Percentiles rank a stretch among this genome's conserved stretches.
Evolutionary conservation across 2,888 invertebrate species (phyloP).

Genomic region (Lithophane semibrunnea): DNA sequence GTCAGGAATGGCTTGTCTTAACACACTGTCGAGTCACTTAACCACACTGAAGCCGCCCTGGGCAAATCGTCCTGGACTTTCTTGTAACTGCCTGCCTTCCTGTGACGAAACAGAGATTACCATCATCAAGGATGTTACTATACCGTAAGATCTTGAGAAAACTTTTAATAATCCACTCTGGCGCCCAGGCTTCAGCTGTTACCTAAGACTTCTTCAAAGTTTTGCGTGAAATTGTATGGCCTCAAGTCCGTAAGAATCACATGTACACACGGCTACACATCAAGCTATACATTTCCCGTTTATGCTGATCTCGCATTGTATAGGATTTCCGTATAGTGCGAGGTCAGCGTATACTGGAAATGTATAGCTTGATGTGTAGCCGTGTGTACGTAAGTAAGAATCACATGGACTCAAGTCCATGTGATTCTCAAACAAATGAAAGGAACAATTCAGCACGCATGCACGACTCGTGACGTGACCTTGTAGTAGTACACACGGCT

Average conservation of each 20-base stretch:
- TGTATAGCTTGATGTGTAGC: too few relatives aligned
- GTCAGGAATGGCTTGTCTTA: constrained; percentile 92
- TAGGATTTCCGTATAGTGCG: too few relatives aligned
- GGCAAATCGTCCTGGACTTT: constrained; percentile 91
- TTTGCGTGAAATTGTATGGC: too few relatives aligned
- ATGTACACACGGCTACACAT: too few relatives aligned
- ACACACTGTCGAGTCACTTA: constrained; percentile 90
- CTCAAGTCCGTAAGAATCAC: too few relatives aligned
- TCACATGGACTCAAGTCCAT: too few relatives aligned
- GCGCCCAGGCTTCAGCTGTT: too few relatives aligned
- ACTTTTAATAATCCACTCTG: background rate
- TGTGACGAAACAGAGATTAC: constrained; percentile 93
- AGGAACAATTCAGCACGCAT: background rate
- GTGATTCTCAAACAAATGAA: background rate
- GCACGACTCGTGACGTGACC: background rate
- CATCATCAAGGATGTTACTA: constrained; percentile 90
- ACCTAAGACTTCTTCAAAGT: too few relatives aligned
- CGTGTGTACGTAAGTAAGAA: too few relatives aligned
- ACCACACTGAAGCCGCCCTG: constrained; percentile 92
- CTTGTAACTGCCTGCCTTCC: constrained; percentile 93
- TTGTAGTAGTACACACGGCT: background rate
- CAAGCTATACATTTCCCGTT: too few relatives aligned
- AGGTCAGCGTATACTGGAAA: too few relatives aligned
- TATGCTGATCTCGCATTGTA: too few relatives aligned
- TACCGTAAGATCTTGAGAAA: constrained; percentile 67